Percentiles rank a stretch among this genome's conserved stretches.
Evolutionary conservation across 2,888 invertebrate genomes (phyloP).

Genomic region (Tetanocera ferruginea): DNA sequence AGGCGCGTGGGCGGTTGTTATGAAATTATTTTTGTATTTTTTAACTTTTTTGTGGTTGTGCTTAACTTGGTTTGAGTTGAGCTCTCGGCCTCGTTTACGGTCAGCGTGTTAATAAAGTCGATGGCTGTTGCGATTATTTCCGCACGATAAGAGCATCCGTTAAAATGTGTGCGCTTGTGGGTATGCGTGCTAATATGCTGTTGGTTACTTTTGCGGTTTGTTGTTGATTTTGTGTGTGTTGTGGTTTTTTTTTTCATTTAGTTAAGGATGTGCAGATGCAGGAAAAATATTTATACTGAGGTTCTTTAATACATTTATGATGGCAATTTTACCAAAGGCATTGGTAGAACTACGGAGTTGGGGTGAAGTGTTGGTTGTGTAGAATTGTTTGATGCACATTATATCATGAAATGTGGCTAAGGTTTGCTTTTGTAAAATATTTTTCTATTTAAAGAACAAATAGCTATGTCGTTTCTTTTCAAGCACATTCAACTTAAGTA

Average conservation of each 20-base stretch:
- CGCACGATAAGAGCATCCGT: constrained; percentile 8
- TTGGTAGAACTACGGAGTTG: neutral
- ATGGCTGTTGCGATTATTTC: neutral
- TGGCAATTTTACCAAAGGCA: neutral
- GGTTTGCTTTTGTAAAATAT: no score
- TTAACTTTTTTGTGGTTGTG: neutral
- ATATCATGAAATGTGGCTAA: no score
- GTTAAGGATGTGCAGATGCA: neutral
- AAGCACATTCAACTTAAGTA: no score
- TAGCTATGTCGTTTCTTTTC: no score
- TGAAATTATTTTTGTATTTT: neutral
- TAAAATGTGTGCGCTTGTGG: neutral
- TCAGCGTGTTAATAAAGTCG: neutral
- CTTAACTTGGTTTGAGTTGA: neutral
- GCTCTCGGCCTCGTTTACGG: neutral
- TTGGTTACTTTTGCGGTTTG: neutral
- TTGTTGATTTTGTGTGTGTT: neutral
- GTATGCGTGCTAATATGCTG: neutral
- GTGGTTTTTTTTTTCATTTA: neutral
- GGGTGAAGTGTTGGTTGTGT: neutral
- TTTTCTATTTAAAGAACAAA: no score
- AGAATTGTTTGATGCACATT: neutral
- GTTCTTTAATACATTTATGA: neutral
- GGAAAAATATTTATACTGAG: neutral
- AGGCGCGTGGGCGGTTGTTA: neutral